These are phyloP conservation scores for Leptothorax acervorum DNA, from an alignment of 2,888 invertebrate genomes.

Conservation along the genomic window DNA sequence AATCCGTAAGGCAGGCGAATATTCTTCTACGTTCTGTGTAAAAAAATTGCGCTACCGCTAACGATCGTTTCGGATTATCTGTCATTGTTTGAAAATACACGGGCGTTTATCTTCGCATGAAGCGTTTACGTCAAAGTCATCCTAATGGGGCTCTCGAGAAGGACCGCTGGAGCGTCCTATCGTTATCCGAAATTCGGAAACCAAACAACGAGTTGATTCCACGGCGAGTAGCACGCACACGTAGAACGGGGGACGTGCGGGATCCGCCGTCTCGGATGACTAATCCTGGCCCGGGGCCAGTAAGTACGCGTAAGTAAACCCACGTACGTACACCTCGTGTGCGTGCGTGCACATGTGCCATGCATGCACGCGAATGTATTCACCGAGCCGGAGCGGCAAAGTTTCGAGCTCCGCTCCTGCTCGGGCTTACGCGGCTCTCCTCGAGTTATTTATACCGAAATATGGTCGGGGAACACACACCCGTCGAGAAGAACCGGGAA, in stretches of 20 bases:
- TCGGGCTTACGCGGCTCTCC: conserved; percentile 59
- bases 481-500: conserved; percentile 46
- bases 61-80: background rate
- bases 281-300: conserved; percentile 76
- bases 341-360: background rate
- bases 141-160: background rate
- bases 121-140: background rate
- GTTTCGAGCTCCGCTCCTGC: conserved; percentile 14
- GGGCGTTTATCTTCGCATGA: background rate
- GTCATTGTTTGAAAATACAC: background rate
- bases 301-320: conserved; percentile 35
- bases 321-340: background rate
- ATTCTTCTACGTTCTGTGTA: background rate
- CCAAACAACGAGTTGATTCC: conserved; percentile 63
- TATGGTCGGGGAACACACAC: conserved; percentile 61
- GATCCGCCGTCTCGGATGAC: conserved; percentile 71
- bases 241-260: conserved; percentile 52
- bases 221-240: conserved; percentile 61
- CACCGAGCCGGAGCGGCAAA: background rate
- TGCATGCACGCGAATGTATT: conserved; percentile 46
- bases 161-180: conserved; percentile 15
- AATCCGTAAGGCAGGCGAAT: background rate
- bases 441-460: conserved; percentile 79
- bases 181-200: conserved; percentile 65
- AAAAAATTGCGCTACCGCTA: background rate